Evolutionary conservation across 92 coral and sea anemone species (phyloP), one percentile per base, ranked within the genome.

Genomic region (Palythoa grandis): DNA sequence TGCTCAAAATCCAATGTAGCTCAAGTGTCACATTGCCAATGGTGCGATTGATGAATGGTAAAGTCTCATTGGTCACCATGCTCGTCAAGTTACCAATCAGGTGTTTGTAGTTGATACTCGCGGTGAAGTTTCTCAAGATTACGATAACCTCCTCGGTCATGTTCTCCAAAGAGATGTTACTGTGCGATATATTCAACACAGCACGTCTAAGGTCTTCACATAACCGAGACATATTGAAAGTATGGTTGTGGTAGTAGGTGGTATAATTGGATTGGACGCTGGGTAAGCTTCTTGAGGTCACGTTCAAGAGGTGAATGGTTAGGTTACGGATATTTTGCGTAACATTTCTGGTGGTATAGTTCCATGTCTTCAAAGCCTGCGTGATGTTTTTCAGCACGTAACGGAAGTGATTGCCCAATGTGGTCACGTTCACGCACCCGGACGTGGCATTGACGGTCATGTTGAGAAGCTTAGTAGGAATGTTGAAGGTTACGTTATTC

Each of bases 391-490:
- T 65, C 47, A 92, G 47, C 24, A 87, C 74, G 65, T 83, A 57
- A 47, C 88, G 91, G 53, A 92, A 85, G 82, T 92, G 91, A 40
- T 78, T 66, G 50, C 93, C 87, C 83, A 74, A 86, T 16, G 70
- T 82, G 53, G 88, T 83, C 67, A 92, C 70, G 83, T 92, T 90
- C 16, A 75, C 83, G 13, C 93, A 87, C 72, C 77, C 90, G 63
- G 92, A 79, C 6, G 95, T 87, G 67, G 76, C 90, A 40, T 87
- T 87, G 15, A 87, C 70, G 8, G 95, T 92, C 40, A 92, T 90
- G 76, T 92, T 92, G 37, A 86, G 89, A 76, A 92, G 79, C 82
- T 92, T 90, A 83, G 82, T 79, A 56, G 95, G 95, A 7, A 92
- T 87, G 77, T 80, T 60, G 39, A 87, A 92, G 76, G 91, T 83